Base-by-base conservation (phyloP, 2,888 invertebrate species). In the Cyclophora albipunctata region DNA sequence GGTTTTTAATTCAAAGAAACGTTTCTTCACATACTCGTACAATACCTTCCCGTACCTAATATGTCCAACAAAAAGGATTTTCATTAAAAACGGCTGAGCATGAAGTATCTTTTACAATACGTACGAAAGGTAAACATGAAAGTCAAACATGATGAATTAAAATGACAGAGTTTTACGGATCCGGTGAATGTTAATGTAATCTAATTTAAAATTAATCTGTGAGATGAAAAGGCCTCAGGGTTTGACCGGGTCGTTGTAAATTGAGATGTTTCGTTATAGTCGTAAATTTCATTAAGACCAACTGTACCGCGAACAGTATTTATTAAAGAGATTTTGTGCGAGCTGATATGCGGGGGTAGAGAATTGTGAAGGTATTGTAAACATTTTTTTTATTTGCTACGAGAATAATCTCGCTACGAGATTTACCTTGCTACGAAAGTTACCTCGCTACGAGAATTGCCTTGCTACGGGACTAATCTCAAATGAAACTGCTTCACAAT, bases 151-250 rank as follows among this genome's bases (percentile, higher is more conserved):
- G 64, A 73, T 70, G 65, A 72, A 73, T 69, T 73, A 76, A 75
- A 78, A 78, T 65, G 72, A 62, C 68, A 66, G 64, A 68, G 63
- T 51, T 44, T 69, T 69, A 76, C 70, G 70, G 66, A 76, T 73
- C 76, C 67, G 65, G 65, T 65, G 67, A 70, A 78, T 73, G 73
- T 71, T 78, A 80, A 81, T 82, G 73, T 80, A 76, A 82, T 81
- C 75, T 78, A 79, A 83, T 81, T 81, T 77, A 75, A 81, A 83
- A 81, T 80, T 81, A 81, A 82, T 81, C 80, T 78, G 62, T 54
- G 66, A 76, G 76, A 80, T 79, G 81, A 80, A 81, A 79, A 80
- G 78, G 67, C 62, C 62, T 51, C 60, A 64, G 69, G 66, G 64
- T 37, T 59, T 63, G 64, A 61, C 59, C 59, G 61, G 55, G 59